Conservation (phyloP, 2,797 vertebrate species). For the Thalassophryne amazonica region DNA sequence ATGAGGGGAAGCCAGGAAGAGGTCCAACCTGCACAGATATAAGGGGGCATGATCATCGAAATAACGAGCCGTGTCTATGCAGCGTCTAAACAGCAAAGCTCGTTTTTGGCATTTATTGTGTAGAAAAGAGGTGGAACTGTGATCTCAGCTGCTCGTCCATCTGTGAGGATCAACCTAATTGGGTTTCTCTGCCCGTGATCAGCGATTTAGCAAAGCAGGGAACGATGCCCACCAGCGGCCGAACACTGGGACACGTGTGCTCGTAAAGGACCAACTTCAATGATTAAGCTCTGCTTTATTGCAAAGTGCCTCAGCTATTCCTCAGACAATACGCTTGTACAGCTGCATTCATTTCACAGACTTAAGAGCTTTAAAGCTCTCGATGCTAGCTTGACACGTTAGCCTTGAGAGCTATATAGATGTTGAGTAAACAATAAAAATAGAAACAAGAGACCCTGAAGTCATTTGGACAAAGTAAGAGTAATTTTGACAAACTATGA, state of each 20-base stretch:
- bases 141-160: conserved; percentile 38
- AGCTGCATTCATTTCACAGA: neutral
- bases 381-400: no score
- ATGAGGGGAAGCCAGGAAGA: conserved; percentile 9
- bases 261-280: conserved; percentile 4
- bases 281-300: conserved; percentile 5
- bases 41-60: no score
- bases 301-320: conserved; percentile 2
- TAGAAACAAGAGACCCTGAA: no score
- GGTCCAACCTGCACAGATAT: neutral
- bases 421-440: no score
- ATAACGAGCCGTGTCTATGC: neutral
- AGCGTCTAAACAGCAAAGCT: neutral
- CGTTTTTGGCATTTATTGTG: neutral
- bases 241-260: neutral
- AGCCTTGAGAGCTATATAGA: no score
- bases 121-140: neutral
- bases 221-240: conserved; percentile 1
- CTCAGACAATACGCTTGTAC: neutral
- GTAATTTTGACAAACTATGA: no score
- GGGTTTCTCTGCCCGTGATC: conserved; percentile 39
- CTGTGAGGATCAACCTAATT: conserved; percentile 43
- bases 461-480: no score
- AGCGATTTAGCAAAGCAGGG: conserved; percentile 32
- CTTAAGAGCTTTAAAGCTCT: no score